Evolutionary conservation across 2,888 invertebrate species (phyloP).

Genomic region (Caenorhabditis zanzibari): DNA sequence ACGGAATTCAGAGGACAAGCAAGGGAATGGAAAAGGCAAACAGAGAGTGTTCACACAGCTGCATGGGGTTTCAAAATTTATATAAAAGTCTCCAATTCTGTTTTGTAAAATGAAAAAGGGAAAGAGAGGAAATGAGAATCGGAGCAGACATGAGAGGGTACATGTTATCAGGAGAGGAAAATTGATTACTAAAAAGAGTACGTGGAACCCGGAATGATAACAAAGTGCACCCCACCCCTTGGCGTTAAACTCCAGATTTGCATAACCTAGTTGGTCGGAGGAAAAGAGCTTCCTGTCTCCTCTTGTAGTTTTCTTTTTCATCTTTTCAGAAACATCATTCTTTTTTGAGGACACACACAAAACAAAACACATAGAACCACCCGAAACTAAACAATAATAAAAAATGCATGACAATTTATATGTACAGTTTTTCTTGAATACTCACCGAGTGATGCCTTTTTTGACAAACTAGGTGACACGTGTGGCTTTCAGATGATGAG

Average conservation of each 20-base stretch:
- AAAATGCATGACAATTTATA: slow-evolving; percentile 62
- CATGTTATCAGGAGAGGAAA: slow-evolving; percentile 14
- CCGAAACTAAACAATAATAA: slow-evolving; percentile 53
- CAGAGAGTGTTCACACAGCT: slow-evolving; percentile 54
- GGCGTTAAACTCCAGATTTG: not conserved
- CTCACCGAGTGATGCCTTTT: not conserved
- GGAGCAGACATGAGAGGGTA: not conserved
- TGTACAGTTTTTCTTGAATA: slow-evolving; percentile 47
- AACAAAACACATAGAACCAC: slow-evolving; percentile 16
- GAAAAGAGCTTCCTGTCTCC: slow-evolving; percentile 18
- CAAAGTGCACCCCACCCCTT: not conserved
- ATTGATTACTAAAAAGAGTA: slow-evolving; percentile 15
- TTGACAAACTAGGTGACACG: slow-evolving; percentile 9
- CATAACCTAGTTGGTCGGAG: slow-evolving; percentile 31
- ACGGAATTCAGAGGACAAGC: slow-evolving; percentile 4
- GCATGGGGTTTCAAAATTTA: slow-evolving; percentile 8
- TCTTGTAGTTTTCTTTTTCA: not conserved
- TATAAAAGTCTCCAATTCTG: slow-evolving; percentile 38
- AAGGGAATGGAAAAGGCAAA: slow-evolving; percentile 31
- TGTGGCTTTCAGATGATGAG: not conserved
- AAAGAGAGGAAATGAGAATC: not conserved
- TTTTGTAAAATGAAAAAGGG: slow-evolving; percentile 4
- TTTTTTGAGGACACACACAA: slow-evolving; percentile 18
- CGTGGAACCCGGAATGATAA: slow-evolving; percentile 21
- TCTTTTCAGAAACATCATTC: slow-evolving; percentile 7